A percentile compares a stretch with the other conserved stretches of the same genome.
Conservation (phyloP, 2,113 vertebrate genomes). For the Heterotis niloticus region DNA sequence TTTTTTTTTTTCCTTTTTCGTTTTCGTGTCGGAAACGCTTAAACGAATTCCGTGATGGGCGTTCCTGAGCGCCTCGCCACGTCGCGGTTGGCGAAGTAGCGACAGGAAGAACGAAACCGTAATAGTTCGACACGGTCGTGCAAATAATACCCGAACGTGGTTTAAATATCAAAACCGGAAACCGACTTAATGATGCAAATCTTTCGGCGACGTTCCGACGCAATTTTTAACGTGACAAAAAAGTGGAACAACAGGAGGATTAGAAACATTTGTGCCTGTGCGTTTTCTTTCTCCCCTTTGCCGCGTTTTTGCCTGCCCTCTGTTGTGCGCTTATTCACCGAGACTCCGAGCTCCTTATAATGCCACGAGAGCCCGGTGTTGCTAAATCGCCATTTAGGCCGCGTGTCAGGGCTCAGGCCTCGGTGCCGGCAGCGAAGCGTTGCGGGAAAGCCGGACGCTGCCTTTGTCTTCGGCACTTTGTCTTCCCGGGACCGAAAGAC, state of each 20-base stretch:
- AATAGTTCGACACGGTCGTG: background rate
- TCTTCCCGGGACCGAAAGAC: slow-evolving; percentile 1
- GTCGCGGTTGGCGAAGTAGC: background rate
- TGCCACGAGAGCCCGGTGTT: background rate
- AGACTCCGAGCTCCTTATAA: background rate
- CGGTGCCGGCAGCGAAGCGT: background rate
- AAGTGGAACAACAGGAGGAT: background rate
- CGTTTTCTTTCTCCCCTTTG: background rate
- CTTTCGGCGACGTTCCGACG: background rate
- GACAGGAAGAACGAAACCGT: slow-evolving; percentile 5
- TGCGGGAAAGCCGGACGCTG: slow-evolving; percentile 7
- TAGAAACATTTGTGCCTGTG: background rate
- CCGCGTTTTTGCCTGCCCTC: background rate
- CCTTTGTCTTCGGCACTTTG: slow-evolving; percentile 4
- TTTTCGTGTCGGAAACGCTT: slow-evolving; percentile 2
- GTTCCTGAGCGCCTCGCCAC: background rate
- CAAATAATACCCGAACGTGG: background rate
- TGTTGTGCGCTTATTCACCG: too few relatives aligned
- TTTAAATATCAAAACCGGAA: background rate
- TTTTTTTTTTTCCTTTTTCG: background rate
- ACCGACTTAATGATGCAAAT: background rate
- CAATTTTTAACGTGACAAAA: background rate
- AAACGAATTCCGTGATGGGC: slow-evolving; percentile 1
- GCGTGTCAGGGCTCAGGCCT: background rate
- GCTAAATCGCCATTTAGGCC: background rate